Conservation (phyloP, 2,888 invertebrate genomes). For the Lordiphosa fenestrarum region DNA sequence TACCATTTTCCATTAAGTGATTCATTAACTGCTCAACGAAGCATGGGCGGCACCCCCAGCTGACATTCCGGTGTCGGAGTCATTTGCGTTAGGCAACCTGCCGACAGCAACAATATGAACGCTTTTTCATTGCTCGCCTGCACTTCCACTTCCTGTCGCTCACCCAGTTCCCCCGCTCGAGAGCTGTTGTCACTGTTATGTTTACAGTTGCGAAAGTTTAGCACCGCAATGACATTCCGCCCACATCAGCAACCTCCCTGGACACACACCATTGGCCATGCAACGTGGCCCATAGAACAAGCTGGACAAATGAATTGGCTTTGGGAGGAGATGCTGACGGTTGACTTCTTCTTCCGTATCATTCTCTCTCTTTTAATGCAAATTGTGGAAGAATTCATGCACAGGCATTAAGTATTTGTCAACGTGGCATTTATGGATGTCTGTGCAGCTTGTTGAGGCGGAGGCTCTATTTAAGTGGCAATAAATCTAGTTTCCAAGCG, state of each 20-base stretch:
- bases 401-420: neutral
- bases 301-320: slow-evolving; percentile 52
- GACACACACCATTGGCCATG: slow-evolving; percentile 20
- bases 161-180: slow-evolving; percentile 22
- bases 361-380: too few relatives aligned
- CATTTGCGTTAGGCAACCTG: slow-evolving; percentile 34
- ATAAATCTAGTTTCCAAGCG: slow-evolving; percentile 11
- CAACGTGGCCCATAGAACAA: slow-evolving; percentile 23
- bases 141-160: slow-evolving; percentile 55
- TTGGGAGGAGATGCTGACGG: slow-evolving; percentile 11
- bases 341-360: slow-evolving; percentile 7
- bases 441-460: slow-evolving; percentile 1
- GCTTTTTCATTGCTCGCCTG: slow-evolving; percentile 39
- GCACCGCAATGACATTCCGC: slow-evolving; percentile 37
- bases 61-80: slow-evolving; percentile 26
- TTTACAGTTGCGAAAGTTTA: slow-evolving; percentile 59
- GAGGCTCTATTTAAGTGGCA: slow-evolving; percentile 9
- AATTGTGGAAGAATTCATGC: too few relatives aligned
- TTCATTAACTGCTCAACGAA: slow-evolving; percentile 64
- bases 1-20: slow-evolving; percentile 68
- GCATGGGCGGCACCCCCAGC: slow-evolving; percentile 9
- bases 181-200: slow-evolving; percentile 52
- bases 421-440: slow-evolving; percentile 1
- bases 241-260: slow-evolving; percentile 49
- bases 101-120: slow-evolving; percentile 38